Base-by-base conservation (phyloP, 2,113 vertebrate species). In the Pithys albifrons region DNA sequence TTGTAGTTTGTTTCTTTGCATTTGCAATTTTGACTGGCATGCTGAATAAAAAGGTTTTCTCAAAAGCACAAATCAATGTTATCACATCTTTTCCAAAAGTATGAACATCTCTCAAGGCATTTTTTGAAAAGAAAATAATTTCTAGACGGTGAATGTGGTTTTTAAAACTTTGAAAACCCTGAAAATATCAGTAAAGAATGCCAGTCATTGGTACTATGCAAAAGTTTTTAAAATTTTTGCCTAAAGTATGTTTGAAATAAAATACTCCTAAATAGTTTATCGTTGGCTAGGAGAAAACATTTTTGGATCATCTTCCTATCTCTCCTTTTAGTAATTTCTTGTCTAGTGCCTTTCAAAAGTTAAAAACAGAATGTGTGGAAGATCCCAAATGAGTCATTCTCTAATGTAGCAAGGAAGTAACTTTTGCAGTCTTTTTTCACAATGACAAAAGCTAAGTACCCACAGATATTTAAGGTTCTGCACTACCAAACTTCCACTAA, bases 121-220 rank as follows among this genome's bases (percentile, higher is more conserved):
- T 80, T 62, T 12, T 54, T 78, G 43, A 87, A 79, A 91, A 19
- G 11, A 93, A 95, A 94, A 82, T 57, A 66, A 87, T 85, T 73
- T 84, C 39, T 67, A 49, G 41, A 54, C 39, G 6, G 73, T 55
- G 10, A 46, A 61, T 65, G 12, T 57, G 29, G 11, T 33, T 24
- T 74, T 89, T 54, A 76, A 91, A 85, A 35, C 8, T 25, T 45
- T 91, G 75, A 75, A 94, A 96, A 29, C 43, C 48, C 61, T 69
- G 54, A 49, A 25, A 23, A 45, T 51, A 78, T 13, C 19, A 31
- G 8, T 20, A 75, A 39, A 79, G n/a, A 33, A 33, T 8, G 12
- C 2, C 17, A 39, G 45, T 51, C 48, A n/a, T 10, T 62, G 23
- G 10, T 51, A 51, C 15, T 17, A 14, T 6, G 1, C 29, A 76